phyloP scores from a whole-genome alignment of 2,113 vertebrate species.

The Oceanodroma tethys region DNA sequence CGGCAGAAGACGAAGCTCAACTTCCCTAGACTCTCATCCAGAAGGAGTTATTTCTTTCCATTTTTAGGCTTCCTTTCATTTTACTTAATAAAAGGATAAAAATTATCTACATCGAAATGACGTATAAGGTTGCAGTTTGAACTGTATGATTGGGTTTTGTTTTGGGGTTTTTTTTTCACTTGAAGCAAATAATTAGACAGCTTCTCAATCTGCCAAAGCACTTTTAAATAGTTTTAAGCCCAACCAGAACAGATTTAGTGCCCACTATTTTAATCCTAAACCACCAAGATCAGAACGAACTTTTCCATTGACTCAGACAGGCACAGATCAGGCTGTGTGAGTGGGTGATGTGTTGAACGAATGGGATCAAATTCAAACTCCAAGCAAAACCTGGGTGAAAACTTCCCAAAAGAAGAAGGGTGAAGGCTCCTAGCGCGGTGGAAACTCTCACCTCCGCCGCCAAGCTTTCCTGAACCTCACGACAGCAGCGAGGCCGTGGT shows the following conservation, averaged over 20 bases:
- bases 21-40: neutral
- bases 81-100: neutral
- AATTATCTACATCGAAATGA: neutral
- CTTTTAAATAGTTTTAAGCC: neutral
- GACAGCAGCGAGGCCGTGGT: neutral
- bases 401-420: neutral
- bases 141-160: too few species aligned
- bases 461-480: neutral
- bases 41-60: neutral
- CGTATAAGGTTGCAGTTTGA: neutral
- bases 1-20: rapidly evolving
- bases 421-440: neutral
- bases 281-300: neutral
- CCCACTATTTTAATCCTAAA: neutral
- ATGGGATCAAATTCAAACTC: neutral
- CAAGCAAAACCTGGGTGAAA: neutral
- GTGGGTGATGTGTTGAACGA: rapidly evolving
- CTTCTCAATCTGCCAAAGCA: neutral
- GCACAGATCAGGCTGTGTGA: neutral
- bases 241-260: neutral
- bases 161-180: neutral
- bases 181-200: neutral
- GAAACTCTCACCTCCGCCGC: rapidly evolving
- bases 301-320: neutral
- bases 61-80: neutral